phyloP scores from a whole-genome alignment of 2,797 vertebrate species.

The Falco concolor region DNA sequence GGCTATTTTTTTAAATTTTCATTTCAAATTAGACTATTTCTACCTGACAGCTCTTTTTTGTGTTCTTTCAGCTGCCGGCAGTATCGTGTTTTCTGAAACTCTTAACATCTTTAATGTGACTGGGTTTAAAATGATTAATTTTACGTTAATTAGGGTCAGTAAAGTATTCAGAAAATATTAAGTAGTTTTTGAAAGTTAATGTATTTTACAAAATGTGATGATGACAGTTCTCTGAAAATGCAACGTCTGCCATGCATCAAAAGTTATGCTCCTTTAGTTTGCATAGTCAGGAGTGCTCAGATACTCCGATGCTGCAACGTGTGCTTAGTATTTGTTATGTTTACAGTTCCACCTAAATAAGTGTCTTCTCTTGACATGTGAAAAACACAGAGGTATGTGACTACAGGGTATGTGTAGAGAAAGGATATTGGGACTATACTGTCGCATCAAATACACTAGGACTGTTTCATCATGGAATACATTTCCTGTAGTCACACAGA shows the following conservation, averaged over 20 bases:
- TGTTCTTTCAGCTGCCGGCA: not conserved
- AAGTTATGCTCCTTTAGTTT: not conserved
- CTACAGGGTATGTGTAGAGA: not conserved
- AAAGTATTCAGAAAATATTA: not conserved
- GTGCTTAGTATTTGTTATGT: not conserved
- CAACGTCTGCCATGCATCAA: not conserved
- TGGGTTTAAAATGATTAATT: not conserved
- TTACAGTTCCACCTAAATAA: not conserved
- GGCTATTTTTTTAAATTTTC: not conserved
- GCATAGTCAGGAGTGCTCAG: not conserved
- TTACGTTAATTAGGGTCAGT: not conserved
- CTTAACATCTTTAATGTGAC: not conserved
- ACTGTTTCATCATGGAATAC: not conserved
- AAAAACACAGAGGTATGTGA: not conserved
- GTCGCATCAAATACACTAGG: not conserved
- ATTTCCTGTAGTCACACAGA: not conserved
- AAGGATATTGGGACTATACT: not conserved
- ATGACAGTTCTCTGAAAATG: not conserved
- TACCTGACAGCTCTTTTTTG: not conserved
- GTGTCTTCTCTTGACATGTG: not conserved
- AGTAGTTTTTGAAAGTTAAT: not conserved
- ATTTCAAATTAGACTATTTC: not conserved
- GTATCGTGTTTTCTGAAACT: not conserved
- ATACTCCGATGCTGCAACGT: fast-evolving
- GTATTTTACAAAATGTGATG: not conserved